Evolutionary conservation across 2,113 vertebrate genomes (phyloP), one percentile per base, ranked within the genome.

Genomic region (Spea multiplicata): DNA sequence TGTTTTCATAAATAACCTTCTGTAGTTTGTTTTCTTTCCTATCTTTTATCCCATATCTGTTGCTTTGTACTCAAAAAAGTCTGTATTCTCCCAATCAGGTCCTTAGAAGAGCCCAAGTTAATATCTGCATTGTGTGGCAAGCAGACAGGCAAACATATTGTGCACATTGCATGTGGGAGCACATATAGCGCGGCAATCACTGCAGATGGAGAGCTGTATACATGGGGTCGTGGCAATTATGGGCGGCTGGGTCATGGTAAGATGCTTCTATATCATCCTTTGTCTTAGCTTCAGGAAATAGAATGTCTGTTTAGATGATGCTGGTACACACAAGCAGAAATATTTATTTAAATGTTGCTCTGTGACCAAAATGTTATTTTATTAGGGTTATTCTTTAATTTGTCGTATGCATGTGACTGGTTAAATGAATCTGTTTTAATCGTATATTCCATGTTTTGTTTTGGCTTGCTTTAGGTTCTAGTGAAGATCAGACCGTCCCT

Each of bases 151-250:
- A 98, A 98, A 73, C 95, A 97, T 0, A 94, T 97, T 81, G 90
- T 97, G 44, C 94, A 98, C 74, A 87, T 99, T 3, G 95, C 96
- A 0, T 98, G 97, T 62, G 97, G 97, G 47, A 98, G 97, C 88
- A 99, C 97, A 0, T 98, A 99, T 59, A 99, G 97, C 0, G 95
- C 96, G 0, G 97, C 95, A 0, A 91, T 99, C 86, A 98, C 96
- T 5, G 95, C 96, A 0, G 96, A 99, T 73, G 97, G 97, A 8
- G 97, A 98, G 81, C 92, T 99, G 0, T 99, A 96, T 49, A 99
- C 97, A 0, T 98, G 97, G 97, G 97, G 97, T 64, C 85, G 97
- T 17, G 97, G 97, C 47, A 99, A 99, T 91, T 99, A 99, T 0
- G 97, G 97, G 74, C 93, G 97, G 0, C 91, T 99, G 55, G 97